A percentile compares a stretch with the other conserved stretches of the same genome.
phyloP scores from a whole-genome alignment of 2,113 vertebrate genomes.

The Corythornis madagascariensis region DNA sequence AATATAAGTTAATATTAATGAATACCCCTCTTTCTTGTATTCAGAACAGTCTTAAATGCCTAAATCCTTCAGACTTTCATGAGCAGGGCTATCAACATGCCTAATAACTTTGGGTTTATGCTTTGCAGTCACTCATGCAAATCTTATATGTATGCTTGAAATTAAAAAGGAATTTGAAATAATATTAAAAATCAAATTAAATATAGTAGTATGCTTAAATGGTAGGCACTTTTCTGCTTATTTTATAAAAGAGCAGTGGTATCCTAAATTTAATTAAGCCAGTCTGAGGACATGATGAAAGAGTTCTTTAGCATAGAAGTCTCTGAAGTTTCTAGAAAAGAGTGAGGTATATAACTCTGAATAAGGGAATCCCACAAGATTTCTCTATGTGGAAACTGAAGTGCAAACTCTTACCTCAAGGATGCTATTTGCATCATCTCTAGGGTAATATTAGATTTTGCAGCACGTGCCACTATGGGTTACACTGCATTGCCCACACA shows the following conservation, averaged over 20 bases:
- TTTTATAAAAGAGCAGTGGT: background rate
- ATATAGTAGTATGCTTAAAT: background rate
- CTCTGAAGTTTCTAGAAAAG: conserved; percentile 65
- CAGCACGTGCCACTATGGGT: background rate
- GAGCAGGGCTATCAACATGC: background rate
- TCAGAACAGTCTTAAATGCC: background rate
- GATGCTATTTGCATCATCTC: conserved; percentile 52
- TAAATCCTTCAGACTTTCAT: background rate
- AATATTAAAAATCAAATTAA: conserved; percentile 32
- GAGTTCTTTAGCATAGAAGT: conserved; percentile 42
- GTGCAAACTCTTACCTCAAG: conserved; percentile 44
- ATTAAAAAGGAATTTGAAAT: background rate
- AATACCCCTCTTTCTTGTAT: background rate
- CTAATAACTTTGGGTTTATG: background rate
- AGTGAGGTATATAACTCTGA: conserved; percentile 39
- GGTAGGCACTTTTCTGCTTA: background rate
- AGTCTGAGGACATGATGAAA: conserved; percentile 48
- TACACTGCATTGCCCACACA: conserved; percentile 30
- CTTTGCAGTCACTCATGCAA: background rate
- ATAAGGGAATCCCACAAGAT: conserved; percentile 62
- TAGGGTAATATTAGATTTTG: conserved; percentile 44
- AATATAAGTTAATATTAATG: background rate
- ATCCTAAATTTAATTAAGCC: conserved; percentile 57
- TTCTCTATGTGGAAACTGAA: conserved; percentile 54
- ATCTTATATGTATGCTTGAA: background rate